Evolutionary conservation across 2,888 invertebrate genomes (phyloP).

Genomic region (Pediacus dermestoides): DNA sequence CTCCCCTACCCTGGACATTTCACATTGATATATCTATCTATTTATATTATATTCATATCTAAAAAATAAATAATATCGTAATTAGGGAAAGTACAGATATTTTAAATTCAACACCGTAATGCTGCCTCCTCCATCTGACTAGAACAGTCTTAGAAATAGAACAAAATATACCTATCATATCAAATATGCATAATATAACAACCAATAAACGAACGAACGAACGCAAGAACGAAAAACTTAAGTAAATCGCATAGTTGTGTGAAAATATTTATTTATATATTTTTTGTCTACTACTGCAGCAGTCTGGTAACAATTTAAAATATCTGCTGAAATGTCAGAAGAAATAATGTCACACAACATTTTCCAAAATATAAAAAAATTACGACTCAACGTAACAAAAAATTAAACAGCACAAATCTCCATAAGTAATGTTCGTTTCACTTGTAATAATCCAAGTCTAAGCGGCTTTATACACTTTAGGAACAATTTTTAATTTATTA

Average conservation of each 20-base stretch:
- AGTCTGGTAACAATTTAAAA: conserved; percentile 26
- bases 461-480: conserved; percentile 33
- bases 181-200: too few relatives aligned
- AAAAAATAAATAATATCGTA: conserved; percentile 38
- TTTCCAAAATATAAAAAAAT: conserved; percentile 17
- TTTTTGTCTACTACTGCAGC: too few relatives aligned
- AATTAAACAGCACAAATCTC: conserved; percentile 32
- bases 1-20: conserved; percentile 45
- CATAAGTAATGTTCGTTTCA: conserved; percentile 30
- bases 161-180: too few relatives aligned
- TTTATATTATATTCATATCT: conserved; percentile 34
- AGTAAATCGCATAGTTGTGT: too few relatives aligned
- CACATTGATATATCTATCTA: conserved; percentile 42
- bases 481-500: conserved; percentile 41
- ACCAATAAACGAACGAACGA: too few relatives aligned
- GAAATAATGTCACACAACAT: conserved; percentile 22
- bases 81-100: too few relatives aligned
- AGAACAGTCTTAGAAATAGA: too few relatives aligned
- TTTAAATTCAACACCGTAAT: too few relatives aligned
- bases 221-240: too few relatives aligned
- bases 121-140: too few relatives aligned
- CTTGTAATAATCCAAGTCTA: conserved; percentile 28
- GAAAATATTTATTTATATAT: too few relatives aligned
- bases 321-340: conserved; percentile 26
- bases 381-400: conserved; percentile 26